Percentiles rank a stretch among this genome's conserved stretches.
phyloP scores from a whole-genome alignment of 1,140 invertebrate species.

The Hycleus cichorii region DNA sequence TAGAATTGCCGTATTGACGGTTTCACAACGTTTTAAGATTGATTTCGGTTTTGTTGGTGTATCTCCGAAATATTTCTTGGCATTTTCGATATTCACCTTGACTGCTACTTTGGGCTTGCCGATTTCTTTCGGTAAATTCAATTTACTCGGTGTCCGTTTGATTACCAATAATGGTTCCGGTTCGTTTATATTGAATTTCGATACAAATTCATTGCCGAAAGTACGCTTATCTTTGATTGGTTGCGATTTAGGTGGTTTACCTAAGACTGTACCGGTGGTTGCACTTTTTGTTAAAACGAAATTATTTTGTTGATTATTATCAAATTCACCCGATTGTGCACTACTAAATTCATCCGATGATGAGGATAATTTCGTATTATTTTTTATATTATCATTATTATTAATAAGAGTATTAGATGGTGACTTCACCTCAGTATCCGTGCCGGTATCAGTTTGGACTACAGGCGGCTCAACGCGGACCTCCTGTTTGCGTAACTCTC shows the following conservation, averaged over 20 bases:
- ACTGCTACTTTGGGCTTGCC: constrained; percentile 37
- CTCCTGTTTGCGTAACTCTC: constrained; percentile 60
- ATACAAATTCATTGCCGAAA: constrained; percentile 26
- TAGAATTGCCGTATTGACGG: constrained; percentile 3
- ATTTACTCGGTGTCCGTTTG: constrained; percentile 40
- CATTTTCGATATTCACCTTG: constrained; percentile 25
- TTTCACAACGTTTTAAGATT: constrained; percentile 22
- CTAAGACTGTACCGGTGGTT: constrained; percentile 15
- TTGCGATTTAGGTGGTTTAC: neutral
- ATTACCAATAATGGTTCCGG: constrained; percentile 37
- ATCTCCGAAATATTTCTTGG: constrained; percentile 39
- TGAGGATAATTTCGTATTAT: no score
- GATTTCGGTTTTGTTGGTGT: constrained; percentile 16
- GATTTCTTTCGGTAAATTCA: constrained; percentile 36
- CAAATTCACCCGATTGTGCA: constrained; percentile 32
- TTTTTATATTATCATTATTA: neutral
- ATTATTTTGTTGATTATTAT: constrained; percentile 22
- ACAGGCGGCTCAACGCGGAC: constrained; percentile 57
- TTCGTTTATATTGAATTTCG: constrained; percentile 18
- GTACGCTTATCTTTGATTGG: constrained; percentile 31
- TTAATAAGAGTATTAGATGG: constrained; percentile 24
- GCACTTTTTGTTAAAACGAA: constrained; percentile 26
- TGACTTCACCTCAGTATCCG: constrained; percentile 65
- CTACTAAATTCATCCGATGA: constrained; percentile 31
- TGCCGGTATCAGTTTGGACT: constrained; percentile 58